phyloP scores from a whole-genome alignment of 2,797 vertebrate species.

The Leucoraja ocellata region DNA sequence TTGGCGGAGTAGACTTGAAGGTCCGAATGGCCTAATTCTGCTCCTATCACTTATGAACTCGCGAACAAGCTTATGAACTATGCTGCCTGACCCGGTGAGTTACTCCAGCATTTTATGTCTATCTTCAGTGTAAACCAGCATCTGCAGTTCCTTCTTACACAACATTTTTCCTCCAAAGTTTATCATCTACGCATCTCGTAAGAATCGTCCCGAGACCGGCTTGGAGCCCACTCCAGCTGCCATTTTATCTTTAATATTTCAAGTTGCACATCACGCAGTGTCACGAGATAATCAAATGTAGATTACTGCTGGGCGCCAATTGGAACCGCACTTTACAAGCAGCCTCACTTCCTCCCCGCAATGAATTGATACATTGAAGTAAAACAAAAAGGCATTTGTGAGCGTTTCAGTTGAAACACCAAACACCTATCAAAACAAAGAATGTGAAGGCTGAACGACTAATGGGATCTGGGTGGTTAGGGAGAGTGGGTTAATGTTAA shows the following conservation, averaged over 20 bases:
- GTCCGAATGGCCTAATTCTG: too few species aligned
- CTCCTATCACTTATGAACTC: too few species aligned
- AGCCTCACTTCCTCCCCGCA: slow-evolving; percentile 73
- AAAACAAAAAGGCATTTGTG: slow-evolving; percentile 76
- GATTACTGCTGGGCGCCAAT: slow-evolving; percentile 44
- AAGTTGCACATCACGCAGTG: slow-evolving; percentile 12
- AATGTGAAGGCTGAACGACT: slow-evolving; percentile 59
- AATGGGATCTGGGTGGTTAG: slow-evolving; percentile 65
- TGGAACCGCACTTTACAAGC: slow-evolving; percentile 75
- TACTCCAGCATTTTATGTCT: too few species aligned
- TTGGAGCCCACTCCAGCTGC: background rate
- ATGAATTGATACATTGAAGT: slow-evolving; percentile 76
- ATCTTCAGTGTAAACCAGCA: too few species aligned
- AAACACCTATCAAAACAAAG: slow-evolving; percentile 73
- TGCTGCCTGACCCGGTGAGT: too few species aligned
- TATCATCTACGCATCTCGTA: background rate
- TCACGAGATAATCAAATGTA: slow-evolving; percentile 36
- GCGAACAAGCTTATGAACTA: too few species aligned
- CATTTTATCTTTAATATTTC: background rate
- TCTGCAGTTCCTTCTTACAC: too few species aligned
- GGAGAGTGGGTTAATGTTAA: slow-evolving; percentile 58
- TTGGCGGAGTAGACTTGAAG: too few species aligned
- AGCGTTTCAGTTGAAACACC: slow-evolving; percentile 51
- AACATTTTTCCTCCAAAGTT: background rate
- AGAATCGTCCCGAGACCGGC: background rate